These are phyloP conservation scores for Oscheius onirici DNA, from an alignment of 2,888 invertebrate genomes.

Conservation along the genomic window DNA sequence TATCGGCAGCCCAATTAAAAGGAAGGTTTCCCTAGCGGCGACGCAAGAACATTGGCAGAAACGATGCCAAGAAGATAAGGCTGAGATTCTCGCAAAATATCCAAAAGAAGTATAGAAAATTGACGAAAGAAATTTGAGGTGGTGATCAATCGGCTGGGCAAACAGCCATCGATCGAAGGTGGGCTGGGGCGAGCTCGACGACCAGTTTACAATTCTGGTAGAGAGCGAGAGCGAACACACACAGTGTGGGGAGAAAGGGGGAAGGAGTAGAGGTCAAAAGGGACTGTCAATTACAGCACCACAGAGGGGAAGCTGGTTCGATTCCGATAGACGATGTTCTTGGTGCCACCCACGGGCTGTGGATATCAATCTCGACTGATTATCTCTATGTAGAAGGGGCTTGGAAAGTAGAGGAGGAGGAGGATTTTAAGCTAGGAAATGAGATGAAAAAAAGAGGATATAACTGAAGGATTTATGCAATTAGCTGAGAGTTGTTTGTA, in stretches of 20 bases:
- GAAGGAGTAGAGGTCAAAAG: not conserved
- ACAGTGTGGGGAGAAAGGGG: not conserved
- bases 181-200: not conserved
- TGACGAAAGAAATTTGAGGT: not conserved
- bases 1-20: constrained; percentile 22
- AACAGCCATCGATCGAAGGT: constrained; percentile 10
- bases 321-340: constrained; percentile 1
- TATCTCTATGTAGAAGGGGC: too few relatives aligned
- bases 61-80: constrained; percentile 5
- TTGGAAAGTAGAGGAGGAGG: too few relatives aligned
- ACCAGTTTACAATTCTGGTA: constrained; percentile 8
- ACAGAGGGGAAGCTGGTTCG: constrained; percentile 11
- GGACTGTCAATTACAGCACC: constrained; percentile 24
- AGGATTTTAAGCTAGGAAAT: too few relatives aligned
- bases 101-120: not conserved
- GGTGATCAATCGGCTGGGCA: constrained; percentile 18
- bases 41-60: not conserved
- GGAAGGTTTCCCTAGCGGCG: constrained; percentile 6
- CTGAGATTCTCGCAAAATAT: not conserved
- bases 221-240: not conserved
- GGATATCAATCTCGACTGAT: constrained; percentile 6
- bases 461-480: too few relatives aligned
- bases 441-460: too few relatives aligned
- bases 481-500: too few relatives aligned
- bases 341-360: constrained; percentile 17